A percentile compares a stretch with the other conserved stretches of the same genome.
phyloP scores from a whole-genome alignment of 2,888 invertebrate species.

The Ichneumon xanthorius region DNA sequence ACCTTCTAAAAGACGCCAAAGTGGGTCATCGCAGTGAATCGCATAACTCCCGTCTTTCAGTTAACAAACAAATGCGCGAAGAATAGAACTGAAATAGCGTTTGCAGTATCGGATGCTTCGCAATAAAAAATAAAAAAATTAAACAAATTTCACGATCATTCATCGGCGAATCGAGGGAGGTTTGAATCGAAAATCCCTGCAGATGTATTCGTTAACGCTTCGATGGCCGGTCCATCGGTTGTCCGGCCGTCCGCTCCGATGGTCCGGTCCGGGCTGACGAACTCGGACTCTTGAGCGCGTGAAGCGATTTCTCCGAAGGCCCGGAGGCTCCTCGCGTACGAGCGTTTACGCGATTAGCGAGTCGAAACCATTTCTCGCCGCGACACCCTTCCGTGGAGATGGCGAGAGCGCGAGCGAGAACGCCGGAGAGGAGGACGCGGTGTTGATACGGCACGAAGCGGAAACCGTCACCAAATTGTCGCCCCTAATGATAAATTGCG shows the following conservation, averaged over 20 bases:
- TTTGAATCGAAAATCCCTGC: neutral
- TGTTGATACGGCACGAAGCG: slow-evolving; percentile 67
- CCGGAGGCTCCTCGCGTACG: slow-evolving; percentile 54
- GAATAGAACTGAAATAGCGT: neutral
- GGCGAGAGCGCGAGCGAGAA: slow-evolving; percentile 56
- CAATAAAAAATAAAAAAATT: neutral
- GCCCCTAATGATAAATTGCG: slow-evolving; percentile 85
- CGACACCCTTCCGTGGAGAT: slow-evolving; percentile 15
- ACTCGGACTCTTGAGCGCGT: slow-evolving; percentile 51
- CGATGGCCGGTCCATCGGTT: slow-evolving; percentile 18
- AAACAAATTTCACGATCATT: neutral
- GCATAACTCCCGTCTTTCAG: too few species aligned
- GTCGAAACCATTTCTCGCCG: slow-evolving; percentile 48
- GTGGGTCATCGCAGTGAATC: too few species aligned
- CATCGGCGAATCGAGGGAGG: neutral
- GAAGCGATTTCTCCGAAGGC: slow-evolving; percentile 66
- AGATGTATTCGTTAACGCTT: slow-evolving; percentile 10
- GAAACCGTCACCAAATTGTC: slow-evolving; percentile 83
- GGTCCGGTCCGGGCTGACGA: slow-evolving; percentile 42
- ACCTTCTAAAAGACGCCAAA: too few species aligned
- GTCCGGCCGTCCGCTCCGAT: slow-evolving; percentile 26
- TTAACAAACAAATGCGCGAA: neutral
- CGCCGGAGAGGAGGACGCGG: slow-evolving; percentile 45
- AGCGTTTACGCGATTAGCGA: slow-evolving; percentile 56
- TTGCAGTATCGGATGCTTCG: too few species aligned